Percentiles rank a stretch among this genome's conserved stretches.
These are phyloP conservation scores for Caenorhabditis sp. DNA, from an alignment of 2,888 invertebrate genomes.

Conservation along the genomic window DNA sequence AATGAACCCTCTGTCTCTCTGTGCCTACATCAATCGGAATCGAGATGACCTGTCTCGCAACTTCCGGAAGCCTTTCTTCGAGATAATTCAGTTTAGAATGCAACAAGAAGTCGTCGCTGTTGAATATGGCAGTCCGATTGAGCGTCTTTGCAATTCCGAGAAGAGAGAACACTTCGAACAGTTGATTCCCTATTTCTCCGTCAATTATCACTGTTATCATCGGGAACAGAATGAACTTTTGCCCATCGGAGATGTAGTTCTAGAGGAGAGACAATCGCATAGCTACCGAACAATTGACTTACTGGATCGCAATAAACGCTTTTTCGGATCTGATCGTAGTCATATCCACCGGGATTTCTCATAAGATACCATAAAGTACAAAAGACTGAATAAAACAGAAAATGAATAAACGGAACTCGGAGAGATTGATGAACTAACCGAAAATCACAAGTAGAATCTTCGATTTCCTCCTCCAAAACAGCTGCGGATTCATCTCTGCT, in stretches of 20 bases:
- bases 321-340: slow-evolving; percentile 18
- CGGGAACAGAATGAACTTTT: slow-evolving; percentile 20
- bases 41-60: slow-evolving; percentile 13
- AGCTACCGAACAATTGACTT: neutral
- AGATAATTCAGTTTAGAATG: slow-evolving; percentile 17
- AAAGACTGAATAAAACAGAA: neutral
- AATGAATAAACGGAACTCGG: too few species aligned
- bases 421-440: too few species aligned
- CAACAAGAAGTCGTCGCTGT: slow-evolving; percentile 35
- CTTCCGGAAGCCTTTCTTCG: neutral
- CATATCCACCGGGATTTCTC: neutral
- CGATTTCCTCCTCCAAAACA: too few species aligned
- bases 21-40: slow-evolving; percentile 35
- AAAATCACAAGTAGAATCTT: too few species aligned
- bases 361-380: neutral
- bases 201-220: slow-evolving; percentile 24
- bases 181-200: slow-evolving; percentile 49
- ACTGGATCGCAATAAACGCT: slow-evolving; percentile 32
- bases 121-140: slow-evolving; percentile 55
- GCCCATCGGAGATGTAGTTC: neutral
- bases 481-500: too few species aligned
- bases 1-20: too few species aligned
- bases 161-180: slow-evolving; percentile 54
- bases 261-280: neutral
- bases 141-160: slow-evolving; percentile 42